Conservation (phyloP, 2,113 vertebrate genomes). For the Nettapus auritus region DNA sequence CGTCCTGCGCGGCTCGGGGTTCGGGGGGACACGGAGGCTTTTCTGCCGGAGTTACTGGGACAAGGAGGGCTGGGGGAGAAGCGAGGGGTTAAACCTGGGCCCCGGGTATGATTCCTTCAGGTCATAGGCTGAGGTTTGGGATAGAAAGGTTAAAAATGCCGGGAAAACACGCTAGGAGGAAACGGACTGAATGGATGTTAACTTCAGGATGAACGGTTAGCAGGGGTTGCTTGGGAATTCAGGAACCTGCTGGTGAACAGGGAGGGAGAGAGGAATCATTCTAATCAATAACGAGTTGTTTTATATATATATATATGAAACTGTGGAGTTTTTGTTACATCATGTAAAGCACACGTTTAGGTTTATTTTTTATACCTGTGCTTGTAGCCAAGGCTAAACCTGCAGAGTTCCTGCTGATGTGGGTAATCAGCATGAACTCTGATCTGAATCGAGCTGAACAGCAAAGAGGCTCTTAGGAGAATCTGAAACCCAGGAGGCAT, state of each 20-base stretch:
- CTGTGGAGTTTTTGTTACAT: conserved; percentile 17
- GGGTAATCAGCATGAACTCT: background rate
- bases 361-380: conserved; percentile 14
- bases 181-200: background rate
- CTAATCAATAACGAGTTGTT: conserved; percentile 15
- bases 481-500: conserved; percentile 43
- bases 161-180: background rate
- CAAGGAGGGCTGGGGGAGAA: background rate
- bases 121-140: background rate
- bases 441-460: conserved; percentile 47
- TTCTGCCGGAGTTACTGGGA: background rate
- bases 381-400: conserved; percentile 21
- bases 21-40: background rate
- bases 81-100: background rate
- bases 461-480: conserved; percentile 55
- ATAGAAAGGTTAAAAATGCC: conserved; percentile 1
- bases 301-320: background rate
- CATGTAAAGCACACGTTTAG: background rate
- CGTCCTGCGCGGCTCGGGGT: background rate
- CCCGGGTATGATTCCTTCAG: background rate
- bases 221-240: background rate
- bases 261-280: background rate
- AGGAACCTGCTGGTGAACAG: background rate
- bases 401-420: conserved; percentile 36
- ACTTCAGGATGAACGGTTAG: background rate